Conservation (phyloP, 2,888 invertebrate genomes). For the Plusia festucae region DNA sequence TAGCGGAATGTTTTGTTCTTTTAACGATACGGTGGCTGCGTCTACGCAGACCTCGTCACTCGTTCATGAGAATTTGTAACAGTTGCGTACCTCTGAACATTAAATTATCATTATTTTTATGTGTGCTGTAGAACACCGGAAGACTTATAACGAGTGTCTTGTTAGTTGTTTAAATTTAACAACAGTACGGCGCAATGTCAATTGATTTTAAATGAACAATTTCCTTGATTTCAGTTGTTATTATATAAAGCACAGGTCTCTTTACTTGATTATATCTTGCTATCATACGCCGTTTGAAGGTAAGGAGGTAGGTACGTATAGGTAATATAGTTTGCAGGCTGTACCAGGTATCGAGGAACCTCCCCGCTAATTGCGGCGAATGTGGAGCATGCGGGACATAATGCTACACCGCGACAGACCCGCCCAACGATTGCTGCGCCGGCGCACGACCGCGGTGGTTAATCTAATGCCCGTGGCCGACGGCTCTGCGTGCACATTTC, state of each 20-base stretch:
- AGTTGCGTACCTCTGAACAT: conserved; percentile 60
- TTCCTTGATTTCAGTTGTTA: conserved; percentile 20
- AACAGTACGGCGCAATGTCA: conserved; percentile 13
- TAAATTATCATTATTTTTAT: conserved; percentile 44
- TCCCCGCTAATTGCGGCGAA: conserved; percentile 70
- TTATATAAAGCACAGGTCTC: conserved; percentile 11
- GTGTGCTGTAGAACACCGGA: conserved; percentile 35
- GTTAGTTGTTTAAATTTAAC: conserved; percentile 38
- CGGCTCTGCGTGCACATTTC: conserved; percentile 65
- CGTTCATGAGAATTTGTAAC: conserved; percentile 65
- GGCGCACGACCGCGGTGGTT: conserved; percentile 59
- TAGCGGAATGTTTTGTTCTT: conserved; percentile 86
- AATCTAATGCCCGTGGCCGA: conserved; percentile 67
- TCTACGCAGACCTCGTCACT: conserved; percentile 64
- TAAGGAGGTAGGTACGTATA: conserved; percentile 34
- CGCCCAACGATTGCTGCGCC: conserved; percentile 60
- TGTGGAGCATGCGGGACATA: conserved; percentile 84
- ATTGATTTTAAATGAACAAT: conserved; percentile 1
- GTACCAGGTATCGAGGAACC: conserved; percentile 53
- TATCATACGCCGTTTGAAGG: conserved; percentile 42
- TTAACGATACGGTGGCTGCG: conserved; percentile 83
- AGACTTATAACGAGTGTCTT: conserved; percentile 35
- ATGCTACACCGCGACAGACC: conserved; percentile 64
- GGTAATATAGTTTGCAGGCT: conserved; percentile 41
- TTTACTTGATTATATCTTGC: conserved; percentile 24